Base-by-base conservation (phyloP, 2,797 vertebrate genomes). In the Manis javanica region DNA sequence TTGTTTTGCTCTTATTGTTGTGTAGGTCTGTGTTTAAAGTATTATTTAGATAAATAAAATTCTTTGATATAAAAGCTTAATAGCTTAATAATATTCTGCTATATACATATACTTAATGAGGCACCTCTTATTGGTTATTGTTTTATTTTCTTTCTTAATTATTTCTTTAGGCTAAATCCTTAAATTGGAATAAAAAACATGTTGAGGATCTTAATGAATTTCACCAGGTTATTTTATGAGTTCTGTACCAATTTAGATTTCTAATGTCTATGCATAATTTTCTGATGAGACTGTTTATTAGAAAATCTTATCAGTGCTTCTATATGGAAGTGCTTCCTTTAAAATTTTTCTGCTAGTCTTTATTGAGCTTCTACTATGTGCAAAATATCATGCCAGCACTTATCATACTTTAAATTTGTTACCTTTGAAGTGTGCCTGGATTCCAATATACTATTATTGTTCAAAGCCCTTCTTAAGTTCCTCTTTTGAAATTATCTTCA, bases 51-150 rank as follows among this genome's bases (percentile, higher is more conserved):
- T 34, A 75, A 90, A 59, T 68, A 59, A 66, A 69, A 34, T 39
- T 92, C 49, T 95, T 82, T 94, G 53, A 94, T 91, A 78, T 71
- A 34, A 91, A 77, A 82, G 42, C 34, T 82, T 82, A 31, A 37
- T 49, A 79, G 34, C 15, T 66, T n/a, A 93, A 53, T 78, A 63
- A 42, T 74, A 31, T 2, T 78, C 24, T 57, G 11, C 83, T 59
- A 78, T 39, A 53, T 31, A 14, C 55, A 16, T 51, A 31, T 85
- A 69, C 29, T n/a, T 89, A 71, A 29, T 82, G 55, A 87, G 18
- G 9, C 15, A 18, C 4, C 31, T 71, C 13, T 68, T 74, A 63
- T 24, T 94, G 23, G 7, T 69, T 31, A 11, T 64, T 90, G 16
- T 51, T 68, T 93, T 68, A 19, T 49, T 77, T 79, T 75, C 7